Evolutionary conservation across 2,888 invertebrate genomes (phyloP).

Genomic region (Dicranocentrus wangi): DNA sequence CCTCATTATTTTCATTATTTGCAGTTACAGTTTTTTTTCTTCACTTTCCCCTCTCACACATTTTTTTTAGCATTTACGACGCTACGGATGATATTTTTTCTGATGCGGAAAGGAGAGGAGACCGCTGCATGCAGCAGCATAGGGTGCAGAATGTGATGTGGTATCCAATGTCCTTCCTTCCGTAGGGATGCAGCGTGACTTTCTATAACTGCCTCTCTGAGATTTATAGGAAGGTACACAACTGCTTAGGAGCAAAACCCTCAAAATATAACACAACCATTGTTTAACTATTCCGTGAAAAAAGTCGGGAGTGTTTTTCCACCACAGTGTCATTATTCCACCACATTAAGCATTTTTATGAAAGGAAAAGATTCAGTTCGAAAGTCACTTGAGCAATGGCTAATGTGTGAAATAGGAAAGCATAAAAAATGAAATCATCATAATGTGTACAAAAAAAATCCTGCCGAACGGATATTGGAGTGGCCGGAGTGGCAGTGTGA

Average conservation of each 20-base stretch:
- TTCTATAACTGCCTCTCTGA: too few species aligned
- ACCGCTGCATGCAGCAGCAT: too few species aligned
- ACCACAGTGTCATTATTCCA: constrained; percentile 59
- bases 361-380: constrained; percentile 11
- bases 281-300: too few species aligned
- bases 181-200: too few species aligned
- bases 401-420: constrained; percentile 34
- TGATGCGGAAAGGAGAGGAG: constrained; percentile 10
- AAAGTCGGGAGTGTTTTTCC: constrained; percentile 37
- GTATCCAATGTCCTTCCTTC: too few species aligned
- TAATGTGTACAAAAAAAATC: constrained; percentile 26
- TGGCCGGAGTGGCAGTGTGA: too few species aligned
- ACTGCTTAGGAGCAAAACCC: too few species aligned
- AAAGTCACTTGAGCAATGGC: background rate
- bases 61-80: constrained; percentile 1
- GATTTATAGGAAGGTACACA: too few species aligned
- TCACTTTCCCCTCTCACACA: constrained; percentile 21
- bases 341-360: constrained; percentile 55
- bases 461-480: constrained; percentile 18
- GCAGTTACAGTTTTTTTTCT: constrained; percentile 31
- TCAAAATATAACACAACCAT: too few species aligned
- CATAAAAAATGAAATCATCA: constrained; percentile 13
- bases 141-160: too few species aligned
- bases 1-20: constrained; percentile 59
- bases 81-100: background rate